Base-by-base conservation (phyloP, 2,797 vertebrate species). In the Orientallactaga sibirica region DNA sequence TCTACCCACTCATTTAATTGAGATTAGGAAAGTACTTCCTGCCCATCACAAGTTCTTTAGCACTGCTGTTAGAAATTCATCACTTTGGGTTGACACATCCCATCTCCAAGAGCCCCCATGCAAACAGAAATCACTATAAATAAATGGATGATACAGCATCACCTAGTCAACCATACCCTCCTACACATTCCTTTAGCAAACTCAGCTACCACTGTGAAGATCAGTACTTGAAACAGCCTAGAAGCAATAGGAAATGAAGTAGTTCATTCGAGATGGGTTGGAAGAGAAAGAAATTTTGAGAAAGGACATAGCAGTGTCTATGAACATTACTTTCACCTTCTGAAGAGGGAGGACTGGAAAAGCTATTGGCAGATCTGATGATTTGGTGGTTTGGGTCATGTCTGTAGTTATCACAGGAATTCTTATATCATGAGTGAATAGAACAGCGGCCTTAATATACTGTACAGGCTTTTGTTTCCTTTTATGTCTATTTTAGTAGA, bases 61-160 rank as follows among this genome's bases (percentile, higher is more conserved):
- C 41, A 77, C 37, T 96, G 12, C 18, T 84, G 1, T 92, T 58
- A 41, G 5, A 84, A 7, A 18, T 76, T 22, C 33, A 33, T n/a
- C 18, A 1, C 4, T 92, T 88, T 81, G 66, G 29, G 61, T 75
- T 88, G 88, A 78, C 16, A 77, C 33, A 18, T 33, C 3, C 18
- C 7, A 58, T 74, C 43, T 64, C 41, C 3, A n/a, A 29, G 29
- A 64, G 9, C 25, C 52, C 18, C 16, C 29, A 58, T 68, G 73
- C 79, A 70, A 88, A 86, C 7, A 83, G 37, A 95, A 90, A 25
- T 71, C n/a, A 76, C 61, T 92, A 16, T 48, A 73, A 15, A 33
- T 80, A 90, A 79, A 58, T n/a, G 52, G 2, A 43, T 88, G 75
- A 8, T 70, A 24, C 3, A 67, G 0, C 29, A 7, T 55, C 29